phyloP scores from a whole-genome alignment of 2,113 vertebrate genomes.

The Dromiciops gliroides region DNA sequence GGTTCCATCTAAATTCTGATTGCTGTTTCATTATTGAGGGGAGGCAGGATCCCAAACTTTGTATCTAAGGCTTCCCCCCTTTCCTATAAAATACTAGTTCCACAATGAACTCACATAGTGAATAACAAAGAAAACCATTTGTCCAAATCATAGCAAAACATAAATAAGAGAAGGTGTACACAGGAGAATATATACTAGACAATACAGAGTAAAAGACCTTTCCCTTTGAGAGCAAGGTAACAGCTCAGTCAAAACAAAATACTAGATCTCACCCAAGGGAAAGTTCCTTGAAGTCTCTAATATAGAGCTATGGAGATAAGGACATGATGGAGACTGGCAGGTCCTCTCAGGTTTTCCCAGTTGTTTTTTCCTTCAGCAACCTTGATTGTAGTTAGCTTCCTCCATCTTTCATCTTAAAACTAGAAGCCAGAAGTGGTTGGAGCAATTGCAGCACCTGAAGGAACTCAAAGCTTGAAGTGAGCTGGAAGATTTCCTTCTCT shows the following conservation, averaged over 20 bases:
- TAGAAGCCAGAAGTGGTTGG: neutral
- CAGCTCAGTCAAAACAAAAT: neutral
- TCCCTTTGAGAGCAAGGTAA: neutral
- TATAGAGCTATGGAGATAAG: neutral
- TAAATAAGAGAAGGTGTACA: no score
- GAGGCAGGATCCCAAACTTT: no score
- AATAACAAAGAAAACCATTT: no score
- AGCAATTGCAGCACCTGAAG: neutral
- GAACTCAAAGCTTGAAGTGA: neutral
- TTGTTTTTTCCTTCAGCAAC: neutral
- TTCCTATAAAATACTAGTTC: no score
- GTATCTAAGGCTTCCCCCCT: no score
- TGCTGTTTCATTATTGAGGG: neutral
- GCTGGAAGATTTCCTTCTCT: neutral
- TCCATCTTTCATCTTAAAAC: neutral
- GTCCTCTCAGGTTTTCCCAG: neutral
- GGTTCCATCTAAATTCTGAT: neutral
- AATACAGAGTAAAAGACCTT: neutral
- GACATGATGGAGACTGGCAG: neutral
- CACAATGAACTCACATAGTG: no score
- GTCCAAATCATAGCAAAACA: no score
- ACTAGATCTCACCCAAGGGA: neutral
- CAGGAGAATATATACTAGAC: neutral
- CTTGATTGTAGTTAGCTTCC: neutral
- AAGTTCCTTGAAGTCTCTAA: neutral